phyloP scores from a whole-genome alignment of 1,140 invertebrate genomes.

The Pogonognathellus flavescens region DNA sequence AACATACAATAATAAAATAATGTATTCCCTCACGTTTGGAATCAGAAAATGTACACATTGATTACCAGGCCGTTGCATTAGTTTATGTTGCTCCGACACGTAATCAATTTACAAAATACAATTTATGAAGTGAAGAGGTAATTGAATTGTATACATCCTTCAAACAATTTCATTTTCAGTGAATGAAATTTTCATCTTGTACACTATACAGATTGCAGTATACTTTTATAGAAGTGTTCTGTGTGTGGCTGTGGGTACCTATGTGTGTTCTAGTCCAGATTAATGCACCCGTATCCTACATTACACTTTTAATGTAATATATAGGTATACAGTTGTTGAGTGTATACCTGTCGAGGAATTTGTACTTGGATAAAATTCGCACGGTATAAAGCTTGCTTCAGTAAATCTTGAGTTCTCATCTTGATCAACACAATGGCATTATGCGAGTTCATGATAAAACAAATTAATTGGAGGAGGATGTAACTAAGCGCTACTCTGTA shows the following conservation, averaged over 20 bases:
- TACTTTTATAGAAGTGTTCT: not conserved
- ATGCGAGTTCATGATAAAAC: constrained; percentile 31
- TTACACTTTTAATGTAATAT: no score
- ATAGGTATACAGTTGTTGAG: constrained; percentile 5
- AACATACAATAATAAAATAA: not conserved
- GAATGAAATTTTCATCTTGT: constrained; percentile 7
- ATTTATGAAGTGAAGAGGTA: constrained; percentile 50
- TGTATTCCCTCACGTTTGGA: constrained; percentile 11
- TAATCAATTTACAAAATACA: constrained; percentile 45
- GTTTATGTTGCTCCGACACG: constrained; percentile 9
- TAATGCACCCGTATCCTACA: no score
- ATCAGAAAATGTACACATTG: not conserved
- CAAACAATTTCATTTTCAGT: not conserved
- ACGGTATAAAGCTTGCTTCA: constrained; percentile 30
- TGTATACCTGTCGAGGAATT: not conserved
- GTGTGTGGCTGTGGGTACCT: no score
- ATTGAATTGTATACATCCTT: constrained; percentile 32
- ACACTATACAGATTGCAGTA: not conserved
- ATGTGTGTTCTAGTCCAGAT: no score
- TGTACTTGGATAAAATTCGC: constrained; percentile 20
- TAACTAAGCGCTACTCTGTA: constrained; percentile 33
- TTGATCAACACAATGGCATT: constrained; percentile 22
- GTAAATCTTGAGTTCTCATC: constrained; percentile 40
- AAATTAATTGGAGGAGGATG: constrained; percentile 52
- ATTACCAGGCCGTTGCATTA: not conserved